A percentile compares a stretch with the other conserved stretches of the same genome.
These are phyloP conservation scores for Phymastichus coffea DNA, from an alignment of 1,140 invertebrate species.

Conservation along the genomic window DNA sequence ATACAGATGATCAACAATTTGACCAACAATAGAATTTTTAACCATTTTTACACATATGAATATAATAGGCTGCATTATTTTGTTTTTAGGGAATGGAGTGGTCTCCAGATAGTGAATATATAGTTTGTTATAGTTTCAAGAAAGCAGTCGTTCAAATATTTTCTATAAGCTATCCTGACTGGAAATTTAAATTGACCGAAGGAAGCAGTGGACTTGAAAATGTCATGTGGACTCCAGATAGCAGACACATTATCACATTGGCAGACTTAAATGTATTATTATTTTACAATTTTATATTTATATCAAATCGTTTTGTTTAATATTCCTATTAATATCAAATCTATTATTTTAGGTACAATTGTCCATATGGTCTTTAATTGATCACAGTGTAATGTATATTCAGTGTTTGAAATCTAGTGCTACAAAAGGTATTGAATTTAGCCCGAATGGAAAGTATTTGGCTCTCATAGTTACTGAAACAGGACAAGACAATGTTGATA, in stretches of 20 bases:
- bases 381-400: slow-evolving; percentile 41
- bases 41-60: slow-evolving; percentile 12
- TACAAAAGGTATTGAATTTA: slow-evolving; percentile 39
- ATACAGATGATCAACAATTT: too few relatives aligned
- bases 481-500: slow-evolving; percentile 41
- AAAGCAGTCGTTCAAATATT: slow-evolving; percentile 46
- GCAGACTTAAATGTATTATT: slow-evolving; percentile 47
- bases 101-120: slow-evolving; percentile 45
- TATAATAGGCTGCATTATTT: too few relatives aligned
- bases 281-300: slow-evolving; percentile 2
- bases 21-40: too few relatives aligned
- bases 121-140: slow-evolving; percentile 47
- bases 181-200: slow-evolving; percentile 48
- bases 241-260: slow-evolving; percentile 42
- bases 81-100: slow-evolving; percentile 49
- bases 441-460: slow-evolving; percentile 40
- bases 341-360: slow-evolving; percentile 44
- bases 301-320: slow-evolving; percentile 16
- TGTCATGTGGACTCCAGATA: slow-evolving; percentile 46
- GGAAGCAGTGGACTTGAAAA: slow-evolving; percentile 48
- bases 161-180: slow-evolving; percentile 43
- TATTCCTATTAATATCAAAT: neutral
- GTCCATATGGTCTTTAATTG: slow-evolving; percentile 45
- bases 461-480: slow-evolving; percentile 41
- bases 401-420: slow-evolving; percentile 46